Conservation (phyloP, 2,888 invertebrate species). For the Acholoe squamosa region DNA sequence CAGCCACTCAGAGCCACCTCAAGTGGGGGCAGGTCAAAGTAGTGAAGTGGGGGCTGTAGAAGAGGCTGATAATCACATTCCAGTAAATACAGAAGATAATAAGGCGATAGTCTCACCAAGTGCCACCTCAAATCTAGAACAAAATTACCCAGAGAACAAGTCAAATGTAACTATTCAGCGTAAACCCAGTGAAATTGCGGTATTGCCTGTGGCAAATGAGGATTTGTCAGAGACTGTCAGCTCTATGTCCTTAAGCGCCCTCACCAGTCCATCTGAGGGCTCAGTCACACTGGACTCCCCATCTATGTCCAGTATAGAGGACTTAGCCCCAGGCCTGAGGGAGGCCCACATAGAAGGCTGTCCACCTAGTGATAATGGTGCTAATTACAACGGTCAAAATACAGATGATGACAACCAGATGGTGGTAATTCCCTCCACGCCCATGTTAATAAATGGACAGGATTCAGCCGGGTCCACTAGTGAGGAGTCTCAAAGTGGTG, state of each 20-base stretch:
- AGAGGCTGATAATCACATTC: no score
- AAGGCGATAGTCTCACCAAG: no score
- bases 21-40: no score
- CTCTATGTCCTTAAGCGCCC: background rate
- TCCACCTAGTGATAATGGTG: background rate
- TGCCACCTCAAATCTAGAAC: no score
- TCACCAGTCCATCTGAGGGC: slow-evolving; percentile 9
- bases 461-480: no score
- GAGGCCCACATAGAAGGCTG: background rate
- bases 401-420: background rate
- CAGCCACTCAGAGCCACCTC: background rate
- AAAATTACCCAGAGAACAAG: no score
- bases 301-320: background rate
- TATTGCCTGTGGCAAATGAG: background rate
- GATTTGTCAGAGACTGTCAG: background rate
- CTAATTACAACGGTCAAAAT: background rate
- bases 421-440: background rate
- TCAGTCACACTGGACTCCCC: background rate
- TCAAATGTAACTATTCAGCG: no score
- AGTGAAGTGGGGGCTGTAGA: no score
- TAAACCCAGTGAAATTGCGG: background rate
- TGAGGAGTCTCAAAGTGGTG: background rate
- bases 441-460: background rate
- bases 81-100: no score
- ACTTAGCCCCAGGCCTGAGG: background rate